Evolutionary conservation across 2,797 vertebrate genomes (phyloP), one percentile per base, ranked within the genome.

Genomic region (Denticeps clupeoides): DNA sequence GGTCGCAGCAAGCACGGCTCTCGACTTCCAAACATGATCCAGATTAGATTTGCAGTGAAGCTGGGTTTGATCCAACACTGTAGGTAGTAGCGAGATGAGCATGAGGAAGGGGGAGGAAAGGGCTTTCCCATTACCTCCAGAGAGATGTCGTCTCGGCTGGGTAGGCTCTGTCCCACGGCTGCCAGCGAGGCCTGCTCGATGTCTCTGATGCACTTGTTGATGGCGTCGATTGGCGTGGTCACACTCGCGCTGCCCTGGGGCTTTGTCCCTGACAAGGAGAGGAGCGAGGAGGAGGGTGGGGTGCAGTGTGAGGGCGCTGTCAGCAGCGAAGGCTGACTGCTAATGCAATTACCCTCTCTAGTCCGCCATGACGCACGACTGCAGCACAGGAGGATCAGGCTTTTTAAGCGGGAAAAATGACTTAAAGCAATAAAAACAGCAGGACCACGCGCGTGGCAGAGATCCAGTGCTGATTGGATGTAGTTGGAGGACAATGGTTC

Each of bases 51-150:
- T n/a, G n/a, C n/a, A n/a, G n/a, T n/a, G n/a, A n/a, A n/a, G n/a
- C n/a, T n/a, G n/a, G n/a, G n/a, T n/a, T n/a, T n/a, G n/a, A n/a
- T n/a, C n/a, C n/a, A n/a, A n/a, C n/a, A n/a, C n/a, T n/a, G n/a
- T n/a, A n/a, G n/a, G n/a, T n/a, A n/a, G n/a, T n/a, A n/a, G n/a
- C n/a, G n/a, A n/a, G n/a, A n/a, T n/a, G n/a, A n/a, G n/a, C n/a
- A n/a, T n/a, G n/a, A n/a, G n/a, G n/a, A n/a, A n/a, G n/a, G n/a
- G n/a, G n/a, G n/a, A n/a, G n/a, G n/a, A n/a, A n/a, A n/a, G n/a
- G n/a, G n/a, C n/a, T n/a, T n/a, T n/a, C n/a, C n/a, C n/a, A n/a
- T 78, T 80, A 99, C 94, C 87, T 99, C 94, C 58, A 95, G 82
- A 0, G 94, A 99, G 74, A 99, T 97, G 82, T 99, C 93, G 26